Conservation (phyloP, 64 coral and sea anemone species). For the Platygyra sinensis region DNA sequence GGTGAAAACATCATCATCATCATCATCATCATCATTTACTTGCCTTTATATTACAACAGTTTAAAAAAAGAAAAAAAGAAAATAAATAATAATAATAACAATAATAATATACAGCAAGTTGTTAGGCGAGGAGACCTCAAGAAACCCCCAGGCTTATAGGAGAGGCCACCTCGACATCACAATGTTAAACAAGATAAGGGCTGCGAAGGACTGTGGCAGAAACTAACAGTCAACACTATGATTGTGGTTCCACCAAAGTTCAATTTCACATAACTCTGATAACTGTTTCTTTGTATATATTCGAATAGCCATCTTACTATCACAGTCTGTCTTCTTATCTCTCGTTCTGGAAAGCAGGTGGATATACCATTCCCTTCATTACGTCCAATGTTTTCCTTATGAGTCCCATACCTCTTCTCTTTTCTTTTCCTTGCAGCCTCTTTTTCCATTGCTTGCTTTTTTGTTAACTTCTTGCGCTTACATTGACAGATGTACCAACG, state of each 20-base stretch:
- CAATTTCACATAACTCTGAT: conserved; percentile 16
- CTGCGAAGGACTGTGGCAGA: too few relatives aligned
- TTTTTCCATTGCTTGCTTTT: conserved; percentile 40
- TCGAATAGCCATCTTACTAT: conserved; percentile 57
- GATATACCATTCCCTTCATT: conserved; percentile 28
- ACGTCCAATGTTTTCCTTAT: conserved; percentile 27
- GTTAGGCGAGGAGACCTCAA: too few relatives aligned
- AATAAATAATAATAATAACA: too few relatives aligned
- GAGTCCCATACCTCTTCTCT: conserved; percentile 15
- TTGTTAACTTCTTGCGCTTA: conserved; percentile 58
- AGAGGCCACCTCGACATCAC: too few relatives aligned
- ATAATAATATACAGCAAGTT: too few relatives aligned
- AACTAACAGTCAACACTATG: conserved; percentile 62
- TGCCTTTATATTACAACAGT: too few relatives aligned
- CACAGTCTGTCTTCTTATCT: conserved; percentile 67
- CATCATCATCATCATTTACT: too few relatives aligned
- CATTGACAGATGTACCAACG: conserved; percentile 46
- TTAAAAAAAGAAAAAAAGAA: too few relatives aligned
- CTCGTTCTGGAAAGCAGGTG: conserved; percentile 55
- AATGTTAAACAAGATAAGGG: too few relatives aligned
- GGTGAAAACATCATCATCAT: too few relatives aligned
- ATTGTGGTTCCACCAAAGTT: conserved; percentile 69
- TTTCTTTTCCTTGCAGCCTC: conserved; percentile 18
- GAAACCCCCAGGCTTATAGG: too few relatives aligned
- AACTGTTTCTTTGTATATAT: conserved; percentile 19